phyloP scores from a whole-genome alignment of 2,888 invertebrate genomes.

The Standfussiana lucernea region DNA sequence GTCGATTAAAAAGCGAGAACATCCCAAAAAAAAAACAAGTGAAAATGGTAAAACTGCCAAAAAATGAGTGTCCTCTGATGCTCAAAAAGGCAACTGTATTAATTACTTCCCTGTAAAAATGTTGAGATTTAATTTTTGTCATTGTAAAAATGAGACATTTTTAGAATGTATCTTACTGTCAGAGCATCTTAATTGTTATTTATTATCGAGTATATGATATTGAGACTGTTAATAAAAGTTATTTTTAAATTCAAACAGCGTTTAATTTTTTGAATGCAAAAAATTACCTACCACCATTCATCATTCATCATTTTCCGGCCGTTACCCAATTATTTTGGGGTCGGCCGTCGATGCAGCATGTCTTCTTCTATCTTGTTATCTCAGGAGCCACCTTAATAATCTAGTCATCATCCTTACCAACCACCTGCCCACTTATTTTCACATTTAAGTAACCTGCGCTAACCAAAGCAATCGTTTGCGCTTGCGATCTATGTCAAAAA shows the following conservation, averaged over 20 bases:
- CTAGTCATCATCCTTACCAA: too few relatives aligned
- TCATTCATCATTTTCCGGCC: neutral
- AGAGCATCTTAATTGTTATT: slow-evolving; percentile 41
- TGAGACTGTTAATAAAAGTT: slow-evolving; percentile 71
- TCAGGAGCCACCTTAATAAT: too few relatives aligned
- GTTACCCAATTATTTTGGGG: neutral
- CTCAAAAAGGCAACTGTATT: neutral
- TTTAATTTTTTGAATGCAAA: neutral
- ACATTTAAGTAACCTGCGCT: too few relatives aligned
- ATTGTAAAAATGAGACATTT: slow-evolving; percentile 14
- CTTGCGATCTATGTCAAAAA: too few relatives aligned
- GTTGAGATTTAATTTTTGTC: neutral
- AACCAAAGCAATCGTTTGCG: too few relatives aligned
- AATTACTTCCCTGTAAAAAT: slow-evolving; percentile 1
- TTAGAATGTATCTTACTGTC: slow-evolving; percentile 4
- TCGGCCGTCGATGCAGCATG: too few relatives aligned
- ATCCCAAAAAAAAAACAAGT: neutral
- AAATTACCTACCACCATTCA: neutral
- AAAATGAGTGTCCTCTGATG: neutral
- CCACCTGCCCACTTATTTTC: too few relatives aligned
- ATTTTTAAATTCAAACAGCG: slow-evolving; percentile 31
- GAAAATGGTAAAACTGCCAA: neutral
- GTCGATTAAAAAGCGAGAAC: neutral
- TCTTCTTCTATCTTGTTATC: too few relatives aligned
- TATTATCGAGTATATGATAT: slow-evolving; percentile 74